Evolutionary conservation across 2,113 vertebrate genomes (phyloP).

Genomic region (Chionis minor): DNA sequence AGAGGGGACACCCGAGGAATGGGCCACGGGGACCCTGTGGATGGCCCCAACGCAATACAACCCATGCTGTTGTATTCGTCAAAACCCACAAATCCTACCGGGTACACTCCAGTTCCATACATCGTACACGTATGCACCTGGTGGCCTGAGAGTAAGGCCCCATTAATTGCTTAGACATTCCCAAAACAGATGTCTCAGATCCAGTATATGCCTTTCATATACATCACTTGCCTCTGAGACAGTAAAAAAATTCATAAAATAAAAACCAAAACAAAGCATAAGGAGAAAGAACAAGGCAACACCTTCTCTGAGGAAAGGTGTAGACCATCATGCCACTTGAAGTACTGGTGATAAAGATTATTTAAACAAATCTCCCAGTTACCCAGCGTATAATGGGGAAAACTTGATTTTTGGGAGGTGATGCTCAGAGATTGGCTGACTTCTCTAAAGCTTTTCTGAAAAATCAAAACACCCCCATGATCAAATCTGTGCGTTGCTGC

Average conservation of each 20-base stretch:
- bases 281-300: neutral
- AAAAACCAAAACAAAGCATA: neutral
- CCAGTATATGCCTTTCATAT: neutral
- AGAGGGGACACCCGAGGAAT: neutral
- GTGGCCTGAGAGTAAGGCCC: neutral
- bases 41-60: neutral
- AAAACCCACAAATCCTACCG: neutral
- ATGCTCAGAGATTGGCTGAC: neutral
- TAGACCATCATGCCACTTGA: neutral
- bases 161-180: neutral
- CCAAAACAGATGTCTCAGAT: neutral
- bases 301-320: neutral
- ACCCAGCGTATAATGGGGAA: neutral
- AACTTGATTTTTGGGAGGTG: neutral
- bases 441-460: neutral
- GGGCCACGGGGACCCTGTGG: neutral
- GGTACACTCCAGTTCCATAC: neutral
- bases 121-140: neutral
- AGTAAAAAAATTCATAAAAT: neutral
- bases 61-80: neutral
- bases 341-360: neutral
- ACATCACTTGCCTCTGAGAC: neutral
- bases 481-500: neutral
- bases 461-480: neutral
- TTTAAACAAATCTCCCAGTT: neutral